phyloP scores from a whole-genome alignment of 2,888 invertebrate species.

The Trichogramma dendrolimi region DNA sequence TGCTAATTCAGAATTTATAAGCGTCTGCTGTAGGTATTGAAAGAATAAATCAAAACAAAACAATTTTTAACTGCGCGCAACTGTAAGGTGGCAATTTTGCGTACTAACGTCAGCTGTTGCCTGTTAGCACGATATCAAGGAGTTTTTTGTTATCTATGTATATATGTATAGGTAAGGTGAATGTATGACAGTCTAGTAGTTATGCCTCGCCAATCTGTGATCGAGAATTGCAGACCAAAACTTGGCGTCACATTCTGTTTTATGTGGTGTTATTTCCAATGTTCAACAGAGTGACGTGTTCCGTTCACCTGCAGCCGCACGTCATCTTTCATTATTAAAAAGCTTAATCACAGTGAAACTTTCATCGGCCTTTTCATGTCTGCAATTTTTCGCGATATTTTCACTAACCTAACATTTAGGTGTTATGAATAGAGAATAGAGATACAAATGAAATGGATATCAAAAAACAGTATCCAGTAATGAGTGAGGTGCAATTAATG shows the following conservation, averaged over 20 bases:
- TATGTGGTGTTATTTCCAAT: slow-evolving; percentile 7
- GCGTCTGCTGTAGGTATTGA: too few species aligned
- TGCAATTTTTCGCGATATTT: neutral
- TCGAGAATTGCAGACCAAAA: neutral
- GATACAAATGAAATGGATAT: slow-evolving; percentile 29
- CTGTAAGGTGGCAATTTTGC: slow-evolving; percentile 25
- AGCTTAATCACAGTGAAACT: neutral
- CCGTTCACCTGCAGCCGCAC: slow-evolving; percentile 1
- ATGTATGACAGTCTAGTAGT: too few species aligned
- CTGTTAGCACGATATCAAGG: neutral
- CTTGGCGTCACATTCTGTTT: neutral
- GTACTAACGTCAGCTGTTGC: slow-evolving; percentile 30
- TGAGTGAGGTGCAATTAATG: slow-evolving; percentile 50
- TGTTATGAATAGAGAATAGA: slow-evolving; percentile 33
- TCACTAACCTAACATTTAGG: slow-evolving; percentile 32
- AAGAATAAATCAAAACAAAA: too few species aligned
- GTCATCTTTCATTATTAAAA: slow-evolving; percentile 1
- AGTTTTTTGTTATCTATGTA: slow-evolving; percentile 7
- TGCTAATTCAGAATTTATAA: too few species aligned
- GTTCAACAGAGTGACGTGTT: slow-evolving; percentile 8
- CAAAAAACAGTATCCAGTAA: slow-evolving; percentile 31
- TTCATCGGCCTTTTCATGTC: neutral
- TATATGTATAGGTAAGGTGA: neutral
- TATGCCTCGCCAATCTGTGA: neutral
- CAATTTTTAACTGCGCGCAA: neutral